A percentile compares a stretch with the other conserved stretches of the same genome.
Conservation (phyloP, 2,797 vertebrate genomes). For the Sebastes itinus region DNA sequence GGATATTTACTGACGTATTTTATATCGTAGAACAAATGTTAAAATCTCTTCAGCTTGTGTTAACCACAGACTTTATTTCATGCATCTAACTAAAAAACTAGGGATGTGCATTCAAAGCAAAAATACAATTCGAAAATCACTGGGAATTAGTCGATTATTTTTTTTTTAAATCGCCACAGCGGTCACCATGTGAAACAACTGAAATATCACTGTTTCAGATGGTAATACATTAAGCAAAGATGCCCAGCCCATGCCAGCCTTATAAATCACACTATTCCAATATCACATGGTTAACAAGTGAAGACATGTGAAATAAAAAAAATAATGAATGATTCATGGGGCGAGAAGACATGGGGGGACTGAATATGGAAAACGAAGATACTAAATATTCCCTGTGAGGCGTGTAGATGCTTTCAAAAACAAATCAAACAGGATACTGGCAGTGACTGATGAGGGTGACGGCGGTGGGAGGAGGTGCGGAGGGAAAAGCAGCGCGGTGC, state of each 20-base stretch:
- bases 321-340: slow-evolving; percentile 17
- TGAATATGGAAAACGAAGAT: slow-evolving; percentile 36
- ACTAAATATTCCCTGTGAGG: slow-evolving; percentile 36
- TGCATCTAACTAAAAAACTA: no score
- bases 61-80: no score
- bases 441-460: slow-evolving; percentile 30
- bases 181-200: background rate
- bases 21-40: no score
- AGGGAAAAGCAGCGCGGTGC: background rate
- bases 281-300: slow-evolving; percentile 16
- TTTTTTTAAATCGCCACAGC: no score
- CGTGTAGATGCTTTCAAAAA: slow-evolving; percentile 34
- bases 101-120: no score
- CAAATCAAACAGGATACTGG: slow-evolving; percentile 36
- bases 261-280: slow-evolving; percentile 13
- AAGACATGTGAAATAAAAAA: background rate
- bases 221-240: background rate
- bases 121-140: no score
- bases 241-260: background rate
- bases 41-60: no score
- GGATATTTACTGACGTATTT: no score
- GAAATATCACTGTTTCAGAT: background rate
- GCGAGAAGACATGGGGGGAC: background rate
- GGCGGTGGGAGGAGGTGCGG: slow-evolving; percentile 6
- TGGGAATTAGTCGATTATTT: no score